phyloP scores from a whole-genome alignment of 92 coral and sea anemone genomes.

The Epizoanthus stellaris region DNA sequence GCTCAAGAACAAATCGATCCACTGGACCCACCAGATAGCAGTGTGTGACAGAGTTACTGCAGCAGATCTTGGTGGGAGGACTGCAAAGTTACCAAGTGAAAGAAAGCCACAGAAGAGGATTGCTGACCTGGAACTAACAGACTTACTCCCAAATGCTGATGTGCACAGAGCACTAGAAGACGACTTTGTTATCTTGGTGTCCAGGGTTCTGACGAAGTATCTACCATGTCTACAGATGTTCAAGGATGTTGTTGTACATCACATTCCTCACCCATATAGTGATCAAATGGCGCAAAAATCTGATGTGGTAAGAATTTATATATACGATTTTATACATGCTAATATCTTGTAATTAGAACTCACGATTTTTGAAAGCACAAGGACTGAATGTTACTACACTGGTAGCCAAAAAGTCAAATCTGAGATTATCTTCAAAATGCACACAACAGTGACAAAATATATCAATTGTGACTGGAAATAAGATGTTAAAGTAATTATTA shows the following conservation, averaged over 20 bases:
- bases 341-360: too few species aligned
- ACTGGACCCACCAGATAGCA: constrained; percentile 4
- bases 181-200: constrained; percentile 16
- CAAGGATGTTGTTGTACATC: neutral
- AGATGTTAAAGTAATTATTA: too few species aligned
- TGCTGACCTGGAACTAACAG: neutral
- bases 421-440: too few species aligned
- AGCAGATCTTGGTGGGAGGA: neutral
- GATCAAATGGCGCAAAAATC: neutral
- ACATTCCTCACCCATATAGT: neutral
- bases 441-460: too few species aligned
- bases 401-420: too few species aligned
- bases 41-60: neutral
- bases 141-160: neutral
- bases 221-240: neutral
- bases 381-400: too few species aligned
- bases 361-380: too few species aligned
- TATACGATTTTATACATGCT: neutral
- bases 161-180: neutral
- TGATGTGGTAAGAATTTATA: neutral
- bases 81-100: too few species aligned
- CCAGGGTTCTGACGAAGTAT: constrained; percentile 11
- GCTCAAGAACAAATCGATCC: constrained; percentile 5
- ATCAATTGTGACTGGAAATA: too few species aligned
- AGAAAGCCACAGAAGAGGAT: neutral